Evolutionary conservation across 2,888 invertebrate genomes (phyloP).

Genomic region (Cistogaster globosa): DNA sequence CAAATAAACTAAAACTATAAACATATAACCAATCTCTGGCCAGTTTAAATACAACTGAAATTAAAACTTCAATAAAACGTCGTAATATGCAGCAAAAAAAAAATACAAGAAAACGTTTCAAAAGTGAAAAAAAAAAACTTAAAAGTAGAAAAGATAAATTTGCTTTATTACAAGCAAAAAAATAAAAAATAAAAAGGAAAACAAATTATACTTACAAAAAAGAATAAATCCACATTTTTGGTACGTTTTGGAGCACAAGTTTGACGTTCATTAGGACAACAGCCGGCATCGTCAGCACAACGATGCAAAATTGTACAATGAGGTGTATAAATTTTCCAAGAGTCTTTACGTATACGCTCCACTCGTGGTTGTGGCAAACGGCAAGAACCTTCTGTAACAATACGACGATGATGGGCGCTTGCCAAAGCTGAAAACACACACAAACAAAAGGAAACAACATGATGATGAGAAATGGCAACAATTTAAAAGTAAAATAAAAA

Average conservation of each 20-base stretch:
- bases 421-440: constrained; percentile 77
- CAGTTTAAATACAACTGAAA: constrained; percentile 29
- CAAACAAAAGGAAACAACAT: constrained; percentile 33
- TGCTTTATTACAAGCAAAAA: neutral
- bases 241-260: constrained; percentile 91
- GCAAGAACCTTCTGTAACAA: constrained; percentile 78
- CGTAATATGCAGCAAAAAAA: neutral
- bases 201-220: constrained; percentile 88
- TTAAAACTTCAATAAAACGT: constrained; percentile 10
- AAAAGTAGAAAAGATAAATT: neutral
- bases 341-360: constrained; percentile 86
- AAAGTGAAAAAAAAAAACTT: neutral
- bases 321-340: constrained; percentile 90
- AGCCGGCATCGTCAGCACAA: constrained; percentile 94
- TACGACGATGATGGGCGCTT: constrained; percentile 78
- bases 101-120: neutral
- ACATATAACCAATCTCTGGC: constrained; percentile 13
- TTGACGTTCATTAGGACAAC: constrained; percentile 89
- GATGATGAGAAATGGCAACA: constrained; percentile 42
- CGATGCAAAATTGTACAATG: constrained; percentile 93
- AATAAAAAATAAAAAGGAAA: neutral
- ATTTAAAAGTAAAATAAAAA: constrained; percentile 27
- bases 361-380: constrained; percentile 88
- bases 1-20: constrained; percentile 28
- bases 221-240: constrained; percentile 88